Base-by-base conservation (phyloP, 2,113 vertebrate genomes). In the Zapornia atra region DNA sequence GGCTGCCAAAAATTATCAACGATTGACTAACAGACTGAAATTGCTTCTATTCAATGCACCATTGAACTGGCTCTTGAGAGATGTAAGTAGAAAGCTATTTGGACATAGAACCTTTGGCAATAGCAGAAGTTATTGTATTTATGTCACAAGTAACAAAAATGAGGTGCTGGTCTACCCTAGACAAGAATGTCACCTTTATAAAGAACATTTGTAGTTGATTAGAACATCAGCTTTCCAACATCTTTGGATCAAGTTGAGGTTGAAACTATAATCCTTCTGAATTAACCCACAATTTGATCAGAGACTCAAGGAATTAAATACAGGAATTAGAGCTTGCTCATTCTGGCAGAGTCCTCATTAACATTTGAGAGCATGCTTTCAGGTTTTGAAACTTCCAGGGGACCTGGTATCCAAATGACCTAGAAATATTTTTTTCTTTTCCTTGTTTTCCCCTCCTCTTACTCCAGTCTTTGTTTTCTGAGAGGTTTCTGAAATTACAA, bases 1-100 rank as follows among this genome's bases (percentile, higher is more conserved):
- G 46, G 51, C 72, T 94, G 94, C 85, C 96, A 96, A 83, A 93
- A 93, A 64, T 86, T 26, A 60, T 44, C 90, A 40, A 19, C 86
- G 82, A 86, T 84, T 36, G 65, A 78, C 80, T 56, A 88, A 56
- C 4, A 81, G 72, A 24, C 18, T 88, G 86, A 64, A 92, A 78
- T 78, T 60, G 48, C 48, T 84, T 73, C 77, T 75, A 3, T 44
- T 88, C 76, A 86, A 36, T 69, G 77, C 61, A 68, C 48, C 80
- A 48, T 1, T 64, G 69, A 92, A 36, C 33, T 63, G 51, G 64
- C 51, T 68, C 56, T 80, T 50, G 36, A 71, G 64, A 79, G 53
- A 15, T 42, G 6, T 4, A 68, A 90, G 70, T 1, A 75, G 88
- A 81, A 60, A 92, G 88, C 46, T 83, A 5, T 26, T 4, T 48